These are phyloP conservation scores for Rhabditoides inermis DNA, from an alignment of 2,888 invertebrate genomes.

Conservation along the genomic window DNA sequence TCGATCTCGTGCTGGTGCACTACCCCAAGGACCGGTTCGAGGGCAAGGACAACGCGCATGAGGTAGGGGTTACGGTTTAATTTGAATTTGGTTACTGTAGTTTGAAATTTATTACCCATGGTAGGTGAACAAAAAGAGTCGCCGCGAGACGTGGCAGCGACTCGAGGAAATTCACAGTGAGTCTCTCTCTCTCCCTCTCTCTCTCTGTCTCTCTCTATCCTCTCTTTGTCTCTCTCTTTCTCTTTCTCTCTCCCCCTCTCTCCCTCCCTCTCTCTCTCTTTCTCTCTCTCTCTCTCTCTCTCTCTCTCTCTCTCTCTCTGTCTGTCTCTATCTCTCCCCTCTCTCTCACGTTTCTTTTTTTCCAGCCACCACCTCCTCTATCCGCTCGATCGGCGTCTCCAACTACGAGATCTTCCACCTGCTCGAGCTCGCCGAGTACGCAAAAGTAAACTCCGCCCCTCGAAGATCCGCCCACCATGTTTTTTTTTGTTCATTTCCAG, in stretches of 20 bases:
- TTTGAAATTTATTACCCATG: too few species aligned
- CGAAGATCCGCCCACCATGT: background rate
- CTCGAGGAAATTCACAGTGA: too few species aligned
- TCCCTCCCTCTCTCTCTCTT: background rate
- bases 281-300: background rate
- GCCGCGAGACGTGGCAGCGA: too few species aligned
- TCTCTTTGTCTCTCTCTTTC: too few species aligned
- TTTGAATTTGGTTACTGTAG: too few species aligned
- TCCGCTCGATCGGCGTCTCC: slow-evolving; percentile 70
- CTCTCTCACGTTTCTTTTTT: background rate
- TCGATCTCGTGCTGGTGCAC: slow-evolving; percentile 12
- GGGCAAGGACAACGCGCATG: too few species aligned
- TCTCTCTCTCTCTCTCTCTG: background rate
- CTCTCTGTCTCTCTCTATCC: background rate
- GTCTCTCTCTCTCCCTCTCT: background rate
- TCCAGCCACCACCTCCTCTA: background rate
- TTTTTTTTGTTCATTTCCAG: background rate
- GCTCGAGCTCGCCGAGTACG: slow-evolving; percentile 58
- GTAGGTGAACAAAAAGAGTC: too few species aligned
- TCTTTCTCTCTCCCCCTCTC: background rate
- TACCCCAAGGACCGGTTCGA: too few species aligned
- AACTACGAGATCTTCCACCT: slow-evolving; percentile 69
- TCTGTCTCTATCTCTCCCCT: background rate
- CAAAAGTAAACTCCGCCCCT: too few species aligned
- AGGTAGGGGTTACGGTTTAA: too few species aligned